These are phyloP conservation scores for Hippopotamus amphibius DNA, from an alignment of 2,113 vertebrate species.

Conservation along the genomic window DNA sequence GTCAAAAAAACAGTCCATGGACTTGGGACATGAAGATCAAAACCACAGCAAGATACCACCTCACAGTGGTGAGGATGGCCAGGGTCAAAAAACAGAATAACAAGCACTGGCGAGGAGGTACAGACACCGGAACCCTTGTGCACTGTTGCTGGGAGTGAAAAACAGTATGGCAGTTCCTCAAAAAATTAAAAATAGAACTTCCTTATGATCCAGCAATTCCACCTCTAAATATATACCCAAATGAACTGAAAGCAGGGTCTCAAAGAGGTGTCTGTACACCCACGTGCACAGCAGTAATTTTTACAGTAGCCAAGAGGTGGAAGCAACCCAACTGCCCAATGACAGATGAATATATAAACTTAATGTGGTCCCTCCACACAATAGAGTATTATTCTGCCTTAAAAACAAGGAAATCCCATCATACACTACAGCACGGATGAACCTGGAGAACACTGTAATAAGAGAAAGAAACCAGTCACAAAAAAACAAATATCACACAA, in stretches of 20 bases:
- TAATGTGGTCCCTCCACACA: fast-evolving
- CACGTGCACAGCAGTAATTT: not conserved
- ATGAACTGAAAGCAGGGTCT: not conserved
- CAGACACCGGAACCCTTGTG: not conserved
- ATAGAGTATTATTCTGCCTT: not conserved
- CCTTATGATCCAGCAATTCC: not conserved
- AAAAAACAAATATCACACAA: fast-evolving
- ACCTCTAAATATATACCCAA: not conserved
- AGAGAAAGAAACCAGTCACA: not conserved
- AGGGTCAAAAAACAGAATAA: too few relatives aligned
- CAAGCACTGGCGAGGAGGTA: fast-evolving
- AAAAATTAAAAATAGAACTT: not conserved
- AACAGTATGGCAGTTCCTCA: not conserved
- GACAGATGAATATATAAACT: not conserved
- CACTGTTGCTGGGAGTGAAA: fast-evolving
- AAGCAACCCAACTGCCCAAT: not conserved
- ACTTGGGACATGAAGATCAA: not conserved
- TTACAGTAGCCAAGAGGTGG: not conserved
- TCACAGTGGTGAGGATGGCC: not conserved
- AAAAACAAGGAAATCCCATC: not conserved
- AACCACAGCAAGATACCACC: not conserved
- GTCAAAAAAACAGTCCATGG: not conserved
- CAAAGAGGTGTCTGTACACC: not conserved
- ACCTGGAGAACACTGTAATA: not conserved
- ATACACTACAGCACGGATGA: fast-evolving